phyloP scores from a whole-genome alignment of 2,888 invertebrate genomes.

The Iphiclides podalirius region DNA sequence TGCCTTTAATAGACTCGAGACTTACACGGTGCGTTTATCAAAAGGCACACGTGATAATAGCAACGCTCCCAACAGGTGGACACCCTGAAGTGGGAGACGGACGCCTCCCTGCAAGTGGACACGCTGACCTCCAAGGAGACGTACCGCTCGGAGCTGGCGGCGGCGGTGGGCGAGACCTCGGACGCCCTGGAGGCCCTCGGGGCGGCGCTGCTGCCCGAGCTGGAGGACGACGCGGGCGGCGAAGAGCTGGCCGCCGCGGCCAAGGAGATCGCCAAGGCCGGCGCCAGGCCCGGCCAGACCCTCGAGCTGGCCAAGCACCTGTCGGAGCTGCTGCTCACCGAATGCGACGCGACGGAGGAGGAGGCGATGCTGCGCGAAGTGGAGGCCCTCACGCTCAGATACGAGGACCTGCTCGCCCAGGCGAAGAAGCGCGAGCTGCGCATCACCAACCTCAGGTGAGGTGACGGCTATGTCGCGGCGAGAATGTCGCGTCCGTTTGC shows the following conservation, averaged over 20 bases:
- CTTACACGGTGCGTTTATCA: too few species aligned
- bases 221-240: constrained; percentile 74
- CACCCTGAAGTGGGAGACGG: constrained; percentile 87
- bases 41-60: too few species aligned
- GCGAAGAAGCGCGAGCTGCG: constrained; percentile 88
- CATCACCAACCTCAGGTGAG: constrained; percentile 88
- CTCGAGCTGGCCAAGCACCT: constrained; percentile 91
- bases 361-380: constrained; percentile 85
- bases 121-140: constrained; percentile 92
- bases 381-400: constrained; percentile 82
- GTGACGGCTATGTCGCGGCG: too few species aligned
- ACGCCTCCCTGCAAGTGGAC: constrained; percentile 90
- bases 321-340: constrained; percentile 85
- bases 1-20: too few species aligned
- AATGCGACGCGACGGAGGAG: constrained; percentile 84
- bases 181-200: constrained; percentile 84
- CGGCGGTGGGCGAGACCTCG: constrained; percentile 86
- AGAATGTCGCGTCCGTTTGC: constrained; percentile 13
- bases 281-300: constrained; percentile 89
- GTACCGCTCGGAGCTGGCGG: constrained; percentile 86
- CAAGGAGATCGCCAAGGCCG: constrained; percentile 86
- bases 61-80: constrained; percentile 87
- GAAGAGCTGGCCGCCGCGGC: constrained; percentile 82
- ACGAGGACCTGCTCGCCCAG: constrained; percentile 83
- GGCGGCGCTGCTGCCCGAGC: constrained; percentile 62